Percentiles rank a stretch among this genome's conserved stretches.
These are phyloP conservation scores for Meteorus colon DNA, from an alignment of 2,888 invertebrate species.

Conservation along the genomic window DNA sequence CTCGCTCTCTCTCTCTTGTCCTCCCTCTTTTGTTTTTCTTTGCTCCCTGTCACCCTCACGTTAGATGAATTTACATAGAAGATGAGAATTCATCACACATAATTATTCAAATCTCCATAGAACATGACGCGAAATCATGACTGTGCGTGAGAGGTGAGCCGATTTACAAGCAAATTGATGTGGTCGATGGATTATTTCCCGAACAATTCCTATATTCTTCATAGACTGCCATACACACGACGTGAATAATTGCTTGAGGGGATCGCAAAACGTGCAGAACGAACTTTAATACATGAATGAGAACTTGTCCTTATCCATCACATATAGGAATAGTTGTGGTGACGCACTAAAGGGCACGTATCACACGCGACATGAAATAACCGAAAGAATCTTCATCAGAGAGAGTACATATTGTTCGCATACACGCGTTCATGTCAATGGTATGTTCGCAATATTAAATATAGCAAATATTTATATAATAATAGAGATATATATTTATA, in stretches of 20 bases:
- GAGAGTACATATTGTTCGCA: neutral
- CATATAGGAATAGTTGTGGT: neutral
- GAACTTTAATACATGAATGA: neutral
- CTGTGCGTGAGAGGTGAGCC: neutral
- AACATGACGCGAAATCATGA: neutral
- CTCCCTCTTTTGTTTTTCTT: too few species aligned
- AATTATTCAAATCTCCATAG: neutral
- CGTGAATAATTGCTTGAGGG: neutral
- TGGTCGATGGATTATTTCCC: neutral
- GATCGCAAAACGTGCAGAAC: neutral
- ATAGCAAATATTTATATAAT: neutral
- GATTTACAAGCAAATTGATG: neutral
- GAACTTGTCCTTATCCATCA: neutral
- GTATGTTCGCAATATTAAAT: too few species aligned
- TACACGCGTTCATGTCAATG: neutral
- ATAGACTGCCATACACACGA: neutral
- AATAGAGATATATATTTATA: neutral
- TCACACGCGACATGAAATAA: neutral
- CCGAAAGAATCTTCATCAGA: too few species aligned
- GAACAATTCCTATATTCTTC: neutral
- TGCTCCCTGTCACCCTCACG: neutral
- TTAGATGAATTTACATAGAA: too few species aligned
- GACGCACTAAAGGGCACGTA: neutral
- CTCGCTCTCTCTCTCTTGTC: too few species aligned
- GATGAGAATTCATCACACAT: neutral